A percentile compares a stretch with the other conserved stretches of the same genome.
Evolutionary conservation across 2,797 vertebrate genomes (phyloP).

Genomic region (Pangasius djambal): DNA sequence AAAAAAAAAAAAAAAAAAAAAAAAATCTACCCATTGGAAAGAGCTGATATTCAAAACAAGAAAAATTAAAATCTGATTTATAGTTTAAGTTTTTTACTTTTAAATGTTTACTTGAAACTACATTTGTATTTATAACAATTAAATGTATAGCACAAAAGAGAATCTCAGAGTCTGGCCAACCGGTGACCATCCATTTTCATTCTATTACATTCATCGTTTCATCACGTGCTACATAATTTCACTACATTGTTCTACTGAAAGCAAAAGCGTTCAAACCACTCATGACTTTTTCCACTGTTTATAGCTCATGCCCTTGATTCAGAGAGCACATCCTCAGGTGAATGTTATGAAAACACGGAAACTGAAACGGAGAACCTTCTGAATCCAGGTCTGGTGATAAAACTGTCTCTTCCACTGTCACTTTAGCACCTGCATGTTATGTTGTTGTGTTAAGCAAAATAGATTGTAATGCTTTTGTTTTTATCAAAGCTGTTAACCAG

Average conservation of each 20-base stretch:
- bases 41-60: too few relatives aligned
- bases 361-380: neutral
- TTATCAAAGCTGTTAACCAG: neutral
- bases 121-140: neutral
- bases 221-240: neutral
- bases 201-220: too few relatives aligned
- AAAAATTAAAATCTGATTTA: neutral
- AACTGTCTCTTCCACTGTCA: neutral
- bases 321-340: constrained; percentile 54
- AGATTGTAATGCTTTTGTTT: neutral
- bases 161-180: neutral
- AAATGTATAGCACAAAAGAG: neutral
- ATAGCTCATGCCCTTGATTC: constrained; percentile 35
- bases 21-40: too few relatives aligned
- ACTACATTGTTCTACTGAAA: neutral
- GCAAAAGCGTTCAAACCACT: neutral
- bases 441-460: neutral
- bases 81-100: neutral
- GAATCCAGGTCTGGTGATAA: constrained; percentile 30
- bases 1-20: too few relatives aligned
- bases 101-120: neutral
- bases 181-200: neutral
- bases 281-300: neutral
- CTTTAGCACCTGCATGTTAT: neutral
- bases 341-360: constrained; percentile 47